Base-by-base conservation (phyloP, 2,797 vertebrate genomes). In the Malurus leucopterus region DNA sequence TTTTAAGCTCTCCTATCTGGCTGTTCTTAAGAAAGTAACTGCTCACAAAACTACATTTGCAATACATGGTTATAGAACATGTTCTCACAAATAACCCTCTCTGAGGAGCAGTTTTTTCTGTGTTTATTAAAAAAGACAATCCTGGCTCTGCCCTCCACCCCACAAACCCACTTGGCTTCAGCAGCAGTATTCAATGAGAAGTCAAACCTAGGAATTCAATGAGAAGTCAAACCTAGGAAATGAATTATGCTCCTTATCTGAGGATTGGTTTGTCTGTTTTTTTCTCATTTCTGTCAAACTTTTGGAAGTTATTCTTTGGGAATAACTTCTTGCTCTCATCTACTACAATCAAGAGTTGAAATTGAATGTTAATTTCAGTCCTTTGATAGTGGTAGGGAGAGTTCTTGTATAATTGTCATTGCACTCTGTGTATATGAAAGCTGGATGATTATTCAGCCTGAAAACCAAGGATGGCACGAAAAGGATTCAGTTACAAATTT, bases 101-200 rank as follows among this genome's bases (percentile, higher is more conserved):
- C 36, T 58, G 43, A 88, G 22, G 23, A 74, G 26, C 65, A 15
- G 8, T 58, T 84, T 86, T 83, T 55, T 27, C 29, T 61, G 11
- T 46, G 7, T 18, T 85, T 63, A 30, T 15, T 8, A 11, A 53
- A 34, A 41, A 53, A 63, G 18, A 1, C 1, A 40, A 64, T 36
- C 4, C 15, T 41, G 15, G 13, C 8, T 14, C 15, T 7, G 9
- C n/a, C 13, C 17, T n/a, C 21, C 21, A 8, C 3, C 1, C 1
- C 5, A 16, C 49, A 62, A 18, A 36, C 36, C 5, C 17, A 40
- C 36, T 78, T 84, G n/a, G 24, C 30, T 86, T 71, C 27, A 58
- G 32, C 24, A 36, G 46, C 21, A 63, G 16, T 29, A 49, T 53
- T 82, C 34, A 64, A 15, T 92, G 41, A 46, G 15, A 75, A 78